Evolutionary conservation across 2,888 invertebrate genomes (phyloP).

Genomic region (Cheiracanthium punctorium): DNA sequence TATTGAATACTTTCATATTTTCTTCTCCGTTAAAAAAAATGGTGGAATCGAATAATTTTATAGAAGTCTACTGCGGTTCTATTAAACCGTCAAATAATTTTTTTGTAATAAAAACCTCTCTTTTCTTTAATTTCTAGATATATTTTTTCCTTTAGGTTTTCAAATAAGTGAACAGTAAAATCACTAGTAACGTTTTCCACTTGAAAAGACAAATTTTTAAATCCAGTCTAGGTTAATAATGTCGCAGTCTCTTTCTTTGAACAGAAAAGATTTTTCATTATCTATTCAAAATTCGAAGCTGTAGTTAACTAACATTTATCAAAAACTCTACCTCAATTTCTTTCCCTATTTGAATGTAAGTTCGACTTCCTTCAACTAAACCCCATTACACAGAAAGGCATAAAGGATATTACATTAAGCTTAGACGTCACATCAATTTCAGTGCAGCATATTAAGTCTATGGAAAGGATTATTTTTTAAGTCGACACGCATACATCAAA

Average conservation of each 20-base stretch:
- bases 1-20: no score
- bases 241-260: neutral
- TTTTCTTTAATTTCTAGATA: no score
- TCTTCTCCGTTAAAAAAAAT: no score
- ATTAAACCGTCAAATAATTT: no score
- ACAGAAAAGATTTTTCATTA: conserved; percentile 31
- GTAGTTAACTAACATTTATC: conserved; percentile 29
- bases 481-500: conserved; percentile 33
- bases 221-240: neutral
- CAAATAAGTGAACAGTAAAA: no score
- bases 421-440: conserved; percentile 39
- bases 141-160: no score
- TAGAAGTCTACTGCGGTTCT: no score
- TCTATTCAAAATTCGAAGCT: conserved; percentile 33
- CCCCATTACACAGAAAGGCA: conserved; percentile 36
- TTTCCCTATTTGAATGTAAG: conserved; percentile 33
- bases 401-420: conserved; percentile 42
- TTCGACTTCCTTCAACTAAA: conserved; percentile 26
- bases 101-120: no score
- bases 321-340: conserved; percentile 28
- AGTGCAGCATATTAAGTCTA: conserved; percentile 24
- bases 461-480: conserved; percentile 49
- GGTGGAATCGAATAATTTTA: no score
- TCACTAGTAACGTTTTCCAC: neutral
- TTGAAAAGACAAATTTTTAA: neutral